These are phyloP conservation scores for Myiopsitta monachus DNA, from an alignment of 2,113 vertebrate genomes.

Conservation along the genomic window DNA sequence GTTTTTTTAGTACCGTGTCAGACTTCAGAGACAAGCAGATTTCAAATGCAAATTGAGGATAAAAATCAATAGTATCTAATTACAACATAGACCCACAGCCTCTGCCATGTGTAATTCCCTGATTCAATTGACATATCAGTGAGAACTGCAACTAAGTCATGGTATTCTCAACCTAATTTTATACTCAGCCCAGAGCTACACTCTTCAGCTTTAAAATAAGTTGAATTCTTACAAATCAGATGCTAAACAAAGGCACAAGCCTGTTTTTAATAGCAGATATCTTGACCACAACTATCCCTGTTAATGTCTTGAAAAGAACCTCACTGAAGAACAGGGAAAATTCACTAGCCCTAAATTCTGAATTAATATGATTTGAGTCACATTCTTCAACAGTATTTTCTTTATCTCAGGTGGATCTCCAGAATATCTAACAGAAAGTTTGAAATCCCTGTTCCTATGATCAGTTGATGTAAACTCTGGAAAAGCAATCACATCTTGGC, in stretches of 20 bases:
- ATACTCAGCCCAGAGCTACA: neutral
- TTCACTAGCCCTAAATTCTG: neutral
- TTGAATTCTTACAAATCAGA: neutral
- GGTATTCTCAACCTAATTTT: neutral
- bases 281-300: neutral
- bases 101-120: neutral
- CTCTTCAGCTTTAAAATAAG: neutral
- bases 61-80: neutral
- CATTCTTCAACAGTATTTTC: neutral
- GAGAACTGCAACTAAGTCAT: neutral
- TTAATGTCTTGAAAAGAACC: neutral
- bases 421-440: neutral
- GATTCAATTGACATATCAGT: neutral
- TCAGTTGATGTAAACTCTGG: neutral
- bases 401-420: neutral
- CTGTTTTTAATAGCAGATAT: neutral
- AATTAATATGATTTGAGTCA: neutral
- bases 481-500: neutral
- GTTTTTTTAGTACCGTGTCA: neutral
- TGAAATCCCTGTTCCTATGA: neutral
- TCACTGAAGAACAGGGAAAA: neutral
- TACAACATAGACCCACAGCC: neutral
- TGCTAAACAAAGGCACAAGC: neutral
- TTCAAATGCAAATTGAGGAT: neutral
- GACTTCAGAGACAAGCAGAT: neutral